Percentiles rank a stretch among this genome's conserved stretches.
Evolutionary conservation across 2,888 invertebrate genomes (phyloP).

Genomic region (Pristionchus mayeri): DNA sequence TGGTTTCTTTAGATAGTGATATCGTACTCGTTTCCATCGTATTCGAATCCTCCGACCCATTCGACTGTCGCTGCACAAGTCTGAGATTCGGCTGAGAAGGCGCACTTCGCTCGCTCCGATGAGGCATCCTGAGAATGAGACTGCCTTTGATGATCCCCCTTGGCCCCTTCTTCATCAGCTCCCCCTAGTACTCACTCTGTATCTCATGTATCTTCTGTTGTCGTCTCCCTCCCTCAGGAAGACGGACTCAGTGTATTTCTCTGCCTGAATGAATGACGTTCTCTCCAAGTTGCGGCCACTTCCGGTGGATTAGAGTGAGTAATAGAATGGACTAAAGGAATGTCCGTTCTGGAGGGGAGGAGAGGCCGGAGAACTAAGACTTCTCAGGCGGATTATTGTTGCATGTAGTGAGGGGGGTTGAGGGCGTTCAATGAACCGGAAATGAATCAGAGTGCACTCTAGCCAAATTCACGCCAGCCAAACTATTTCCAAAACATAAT

Average conservation of each 20-base stretch:
- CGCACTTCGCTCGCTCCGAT: conserved; percentile 63
- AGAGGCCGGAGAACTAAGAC: neutral
- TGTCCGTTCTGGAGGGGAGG: too few relatives aligned
- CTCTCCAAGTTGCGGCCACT: neutral
- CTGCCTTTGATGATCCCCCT: neutral
- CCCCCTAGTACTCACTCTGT: neutral
- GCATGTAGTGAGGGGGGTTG: neutral
- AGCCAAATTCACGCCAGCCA: too few relatives aligned
- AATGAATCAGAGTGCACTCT: neutral
- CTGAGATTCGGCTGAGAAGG: conserved; percentile 58
- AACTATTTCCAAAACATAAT: too few relatives aligned
- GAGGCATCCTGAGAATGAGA: conserved; percentile 52
- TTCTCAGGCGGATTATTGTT: too few relatives aligned
- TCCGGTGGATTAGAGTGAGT: conserved; percentile 15
- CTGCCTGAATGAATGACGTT: conserved; percentile 4
- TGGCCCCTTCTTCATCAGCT: neutral
- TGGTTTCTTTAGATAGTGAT: too few relatives aligned
- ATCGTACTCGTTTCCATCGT: conserved; percentile 82
- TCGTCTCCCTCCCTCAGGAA: conserved; percentile 47
- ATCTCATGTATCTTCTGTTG: conserved; percentile 3
- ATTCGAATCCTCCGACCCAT: conserved; percentile 81
- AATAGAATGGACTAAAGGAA: neutral
- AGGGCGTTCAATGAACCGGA: neutral
- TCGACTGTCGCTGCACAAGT: conserved; percentile 63
- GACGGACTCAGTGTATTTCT: conserved; percentile 39